phyloP scores from a whole-genome alignment of 53 echinoderm and acorn worm species.

The Luidia sarsii region DNA sequence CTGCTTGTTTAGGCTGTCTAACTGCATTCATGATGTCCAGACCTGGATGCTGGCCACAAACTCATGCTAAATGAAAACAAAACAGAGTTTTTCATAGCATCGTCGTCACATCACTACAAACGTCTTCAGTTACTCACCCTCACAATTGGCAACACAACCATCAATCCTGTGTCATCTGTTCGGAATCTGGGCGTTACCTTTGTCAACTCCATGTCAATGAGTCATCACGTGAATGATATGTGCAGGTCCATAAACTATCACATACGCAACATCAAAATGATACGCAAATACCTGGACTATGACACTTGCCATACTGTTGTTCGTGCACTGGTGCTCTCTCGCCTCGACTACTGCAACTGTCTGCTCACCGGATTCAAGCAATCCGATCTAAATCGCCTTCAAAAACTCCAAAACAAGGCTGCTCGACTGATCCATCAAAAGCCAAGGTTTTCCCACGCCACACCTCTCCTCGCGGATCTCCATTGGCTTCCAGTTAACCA shows the following conservation, averaged over 20 bases:
- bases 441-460: neutral
- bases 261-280: neutral
- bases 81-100: neutral
- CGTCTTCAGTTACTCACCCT: slow-evolving; percentile 4
- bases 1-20: slow-evolving; percentile 6
- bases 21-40: no score
- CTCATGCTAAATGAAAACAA: no score
- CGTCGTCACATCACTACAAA: neutral
- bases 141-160: neutral
- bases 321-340: slow-evolving; percentile 24
- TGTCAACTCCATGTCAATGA: slow-evolving; percentile 17
- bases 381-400: slow-evolving; percentile 3
- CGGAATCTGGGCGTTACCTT: neutral
- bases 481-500: slow-evolving; percentile 10
- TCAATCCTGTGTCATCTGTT: slow-evolving; percentile 3
- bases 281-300: neutral
- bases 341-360: slow-evolving; percentile 8
- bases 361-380: slow-evolving; percentile 1
- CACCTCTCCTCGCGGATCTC: neutral
- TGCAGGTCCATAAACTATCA: neutral
- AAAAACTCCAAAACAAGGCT: slow-evolving; percentile 27
- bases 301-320: slow-evolving; percentile 22
- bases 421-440: neutral
- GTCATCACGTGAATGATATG: neutral
- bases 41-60: no score